Evolutionary conservation across 2,113 vertebrate species (phyloP).

Genomic region (Malaclemys terrapin): DNA sequence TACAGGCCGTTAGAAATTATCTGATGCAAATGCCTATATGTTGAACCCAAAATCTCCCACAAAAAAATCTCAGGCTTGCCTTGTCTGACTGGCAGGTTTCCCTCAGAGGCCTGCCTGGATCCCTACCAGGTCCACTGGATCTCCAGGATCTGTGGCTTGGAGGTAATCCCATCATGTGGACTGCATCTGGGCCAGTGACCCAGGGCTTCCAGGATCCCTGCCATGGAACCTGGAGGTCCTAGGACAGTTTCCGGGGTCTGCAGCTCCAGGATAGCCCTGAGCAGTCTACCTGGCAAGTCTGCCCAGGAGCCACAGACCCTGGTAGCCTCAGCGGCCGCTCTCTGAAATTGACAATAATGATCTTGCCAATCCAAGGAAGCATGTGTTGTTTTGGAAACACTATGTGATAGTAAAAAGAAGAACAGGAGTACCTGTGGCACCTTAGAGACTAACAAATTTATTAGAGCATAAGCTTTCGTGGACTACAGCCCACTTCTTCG

Average conservation of each 20-base stretch:
- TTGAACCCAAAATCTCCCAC: neutral
- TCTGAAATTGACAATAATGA: neutral
- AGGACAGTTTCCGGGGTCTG: neutral
- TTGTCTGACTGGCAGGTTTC: neutral
- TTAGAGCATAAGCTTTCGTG: too few species aligned
- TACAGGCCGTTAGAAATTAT: accelerated
- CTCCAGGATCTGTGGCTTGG: neutral
- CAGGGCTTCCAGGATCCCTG: neutral
- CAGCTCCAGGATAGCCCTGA: neutral
- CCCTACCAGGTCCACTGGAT: neutral
- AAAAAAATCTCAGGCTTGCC: neutral
- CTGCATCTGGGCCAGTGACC: too few species aligned
- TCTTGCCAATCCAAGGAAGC: neutral
- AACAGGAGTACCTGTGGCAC: too few species aligned
- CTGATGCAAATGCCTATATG: neutral
- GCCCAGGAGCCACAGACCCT: neutral
- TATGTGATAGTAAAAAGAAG: too few species aligned
- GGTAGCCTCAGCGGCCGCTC: neutral
- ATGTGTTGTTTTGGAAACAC: neutral
- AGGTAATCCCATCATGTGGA: too few species aligned
- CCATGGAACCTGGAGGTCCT: neutral
- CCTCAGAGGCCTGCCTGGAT: neutral
- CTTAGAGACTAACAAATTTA: too few species aligned
- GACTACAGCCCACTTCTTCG: too few species aligned
- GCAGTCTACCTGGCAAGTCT: neutral